Conservation (phyloP, 37 sponge, comb jelly and placozoan genomes). For the Aplysina aerophoba region DNA sequence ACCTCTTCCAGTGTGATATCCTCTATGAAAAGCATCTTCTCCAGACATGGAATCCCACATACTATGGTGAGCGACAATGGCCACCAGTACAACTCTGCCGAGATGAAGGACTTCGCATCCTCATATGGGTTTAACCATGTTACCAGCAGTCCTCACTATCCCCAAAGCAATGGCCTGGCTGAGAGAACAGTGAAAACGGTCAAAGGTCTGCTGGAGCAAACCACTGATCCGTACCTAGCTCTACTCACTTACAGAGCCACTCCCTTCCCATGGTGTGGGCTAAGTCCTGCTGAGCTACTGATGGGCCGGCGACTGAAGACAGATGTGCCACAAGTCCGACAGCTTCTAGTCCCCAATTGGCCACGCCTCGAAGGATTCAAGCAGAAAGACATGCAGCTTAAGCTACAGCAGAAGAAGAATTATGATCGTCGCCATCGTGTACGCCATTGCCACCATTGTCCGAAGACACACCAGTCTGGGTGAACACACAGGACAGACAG, state of each 20-base stretch:
- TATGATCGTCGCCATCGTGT: neutral
- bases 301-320: conserved; percentile 22
- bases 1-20: neutral
- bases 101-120: conserved; percentile 36
- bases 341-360: conserved; percentile 1
- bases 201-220: conserved; percentile 13
- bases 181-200: conserved; percentile 26
- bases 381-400: neutral
- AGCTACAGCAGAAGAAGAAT: neutral
- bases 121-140: conserved; percentile 56
- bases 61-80: conserved; percentile 61
- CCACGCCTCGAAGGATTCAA: neutral
- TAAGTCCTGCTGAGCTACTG: conserved; percentile 23
- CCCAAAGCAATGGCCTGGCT: conserved; percentile 31
- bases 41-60: conserved; percentile 64
- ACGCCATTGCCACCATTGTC: neutral
- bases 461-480: conserved; percentile 8
- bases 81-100: conserved; percentile 53
- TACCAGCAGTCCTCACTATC: conserved; percentile 52
- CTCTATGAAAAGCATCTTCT: conserved; percentile 43
- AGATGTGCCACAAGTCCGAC: conserved; percentile 15
- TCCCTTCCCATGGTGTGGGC: conserved; percentile 25
- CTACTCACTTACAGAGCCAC: conserved; percentile 23
- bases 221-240: neutral
- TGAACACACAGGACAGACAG: conserved; percentile 14